Evolutionary conservation across 1,140 invertebrate genomes (phyloP).

Genomic region (Drosophila jambulina): DNA sequence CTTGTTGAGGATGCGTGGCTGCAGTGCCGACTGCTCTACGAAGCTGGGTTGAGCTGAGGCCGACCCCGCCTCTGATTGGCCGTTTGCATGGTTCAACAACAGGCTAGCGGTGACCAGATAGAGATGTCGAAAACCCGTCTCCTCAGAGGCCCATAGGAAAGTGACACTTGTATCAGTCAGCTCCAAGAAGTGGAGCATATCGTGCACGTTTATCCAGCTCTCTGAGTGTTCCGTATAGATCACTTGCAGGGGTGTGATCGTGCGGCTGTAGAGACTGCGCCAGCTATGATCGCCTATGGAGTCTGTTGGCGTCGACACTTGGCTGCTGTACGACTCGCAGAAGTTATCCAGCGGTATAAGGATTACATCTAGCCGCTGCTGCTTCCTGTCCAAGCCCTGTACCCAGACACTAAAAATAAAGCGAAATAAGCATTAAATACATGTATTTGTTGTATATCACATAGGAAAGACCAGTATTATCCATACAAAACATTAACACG

Average conservation of each 20-base stretch:
- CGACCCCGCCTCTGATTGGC: conserved; percentile 56
- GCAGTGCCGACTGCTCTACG: conserved; percentile 70
- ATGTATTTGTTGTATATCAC: neutral
- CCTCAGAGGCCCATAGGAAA: conserved; percentile 97
- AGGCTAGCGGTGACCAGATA: conserved; percentile 89
- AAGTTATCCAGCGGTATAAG: conserved; percentile 91
- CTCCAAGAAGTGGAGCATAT: conserved; percentile 93
- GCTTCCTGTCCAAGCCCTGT: conserved; percentile 93
- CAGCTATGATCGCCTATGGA: conserved; percentile 85
- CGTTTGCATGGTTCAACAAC: conserved; percentile 56
- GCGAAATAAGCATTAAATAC: neutral
- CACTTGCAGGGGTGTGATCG: conserved; percentile 85
- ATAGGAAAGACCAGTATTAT: neutral
- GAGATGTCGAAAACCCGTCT: conserved; percentile 95
- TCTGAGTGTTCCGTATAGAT: conserved; percentile 90
- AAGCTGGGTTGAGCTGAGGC: conserved; percentile 56
- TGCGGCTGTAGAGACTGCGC: conserved; percentile 76
- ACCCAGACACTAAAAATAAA: conserved; percentile 92
- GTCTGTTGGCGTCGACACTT: conserved; percentile 86
- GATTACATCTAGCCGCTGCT: conserved; percentile 92
- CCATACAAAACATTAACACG: neutral
- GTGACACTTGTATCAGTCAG: conserved; percentile 86
- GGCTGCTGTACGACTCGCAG: conserved; percentile 88
- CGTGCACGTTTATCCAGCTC: conserved; percentile 97
- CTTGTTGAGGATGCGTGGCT: conserved; percentile 77